These are phyloP conservation scores for Drosophila insularis DNA, from an alignment of 1,140 invertebrate species.

Conservation along the genomic window DNA sequence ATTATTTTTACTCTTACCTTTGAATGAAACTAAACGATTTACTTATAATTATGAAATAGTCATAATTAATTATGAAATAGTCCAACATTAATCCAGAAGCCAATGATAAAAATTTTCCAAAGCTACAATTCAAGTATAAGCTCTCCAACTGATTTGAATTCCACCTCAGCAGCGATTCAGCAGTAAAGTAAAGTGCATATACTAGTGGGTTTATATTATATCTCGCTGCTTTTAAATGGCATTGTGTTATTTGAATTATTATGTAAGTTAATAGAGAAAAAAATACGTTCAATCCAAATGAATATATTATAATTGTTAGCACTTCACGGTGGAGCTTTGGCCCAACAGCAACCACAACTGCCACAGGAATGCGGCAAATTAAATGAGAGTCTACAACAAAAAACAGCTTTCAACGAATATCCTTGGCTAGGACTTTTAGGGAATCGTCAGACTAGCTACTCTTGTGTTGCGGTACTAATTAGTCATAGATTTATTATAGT, in stretches of 20 bases:
- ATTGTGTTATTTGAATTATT: background rate
- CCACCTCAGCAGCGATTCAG: background rate
- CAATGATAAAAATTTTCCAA: too few species aligned
- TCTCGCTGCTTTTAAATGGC: background rate
- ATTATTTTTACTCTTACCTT: too few species aligned
- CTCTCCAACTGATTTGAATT: background rate
- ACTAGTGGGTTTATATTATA: background rate
- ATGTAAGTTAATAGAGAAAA: background rate
- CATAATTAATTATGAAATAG: too few species aligned
- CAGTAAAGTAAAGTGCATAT: background rate
- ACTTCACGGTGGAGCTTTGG: background rate
- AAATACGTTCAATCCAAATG: background rate
- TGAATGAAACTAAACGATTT: too few species aligned
- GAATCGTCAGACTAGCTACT: fast-evolving
- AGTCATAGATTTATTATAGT: background rate
- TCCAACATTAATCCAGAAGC: too few species aligned
- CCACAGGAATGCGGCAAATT: constrained; percentile 4
- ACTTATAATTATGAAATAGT: too few species aligned
- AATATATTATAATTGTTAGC: too few species aligned
- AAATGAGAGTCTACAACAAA: background rate
- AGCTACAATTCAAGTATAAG: background rate
- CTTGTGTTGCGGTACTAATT: background rate
- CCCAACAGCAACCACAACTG: background rate
- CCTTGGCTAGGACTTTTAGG: background rate
- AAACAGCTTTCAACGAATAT: background rate